A percentile compares a stretch with the other conserved stretches of the same genome.
Evolutionary conservation across 2,888 invertebrate genomes (phyloP).

Genomic region (Tuberolachnus salignus): DNA sequence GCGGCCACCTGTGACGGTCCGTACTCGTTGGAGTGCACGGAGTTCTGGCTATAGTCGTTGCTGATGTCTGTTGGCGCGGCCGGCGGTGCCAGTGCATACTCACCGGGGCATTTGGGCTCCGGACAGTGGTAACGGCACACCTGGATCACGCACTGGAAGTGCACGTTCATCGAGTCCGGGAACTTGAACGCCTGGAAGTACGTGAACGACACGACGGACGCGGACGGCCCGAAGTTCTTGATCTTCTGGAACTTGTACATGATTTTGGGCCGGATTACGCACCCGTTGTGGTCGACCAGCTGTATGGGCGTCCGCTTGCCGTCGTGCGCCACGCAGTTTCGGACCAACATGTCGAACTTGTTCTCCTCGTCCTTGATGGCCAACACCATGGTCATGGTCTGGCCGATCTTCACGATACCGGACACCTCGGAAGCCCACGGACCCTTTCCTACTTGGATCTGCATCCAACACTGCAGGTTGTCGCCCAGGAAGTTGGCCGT

Average conservation of each 20-base stretch:
- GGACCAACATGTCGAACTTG: constrained; percentile 92
- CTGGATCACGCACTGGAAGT: constrained; percentile 95
- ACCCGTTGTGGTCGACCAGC: constrained; percentile 90
- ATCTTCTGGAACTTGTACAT: constrained; percentile 94
- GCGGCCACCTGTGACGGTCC: constrained; percentile 74
- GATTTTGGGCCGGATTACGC: constrained; percentile 90
- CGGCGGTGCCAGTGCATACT: constrained; percentile 66
- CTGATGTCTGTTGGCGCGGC: constrained; percentile 64
- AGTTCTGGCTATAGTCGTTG: constrained; percentile 73
- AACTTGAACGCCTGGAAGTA: constrained; percentile 97
- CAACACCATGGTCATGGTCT: constrained; percentile 95
- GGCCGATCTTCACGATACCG: constrained; percentile 93
- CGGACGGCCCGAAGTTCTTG: constrained; percentile 92
- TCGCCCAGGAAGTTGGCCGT: constrained; percentile 95
- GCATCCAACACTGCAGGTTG: constrained; percentile 97
- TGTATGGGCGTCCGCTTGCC: constrained; percentile 92
- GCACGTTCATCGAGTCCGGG: constrained; percentile 96
- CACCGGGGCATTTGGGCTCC: constrained; percentile 82
- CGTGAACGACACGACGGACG: constrained; percentile 91
- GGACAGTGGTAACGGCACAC: constrained; percentile 93
- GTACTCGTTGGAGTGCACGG: constrained; percentile 72
- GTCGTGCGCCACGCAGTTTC: constrained; percentile 93
- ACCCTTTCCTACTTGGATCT: constrained; percentile 94
- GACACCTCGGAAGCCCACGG: constrained; percentile 97
- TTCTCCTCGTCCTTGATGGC: constrained; percentile 95